These are phyloP conservation scores for Tenthredo scrophulariae DNA, from an alignment of 2,888 invertebrate species.

Conservation along the genomic window DNA sequence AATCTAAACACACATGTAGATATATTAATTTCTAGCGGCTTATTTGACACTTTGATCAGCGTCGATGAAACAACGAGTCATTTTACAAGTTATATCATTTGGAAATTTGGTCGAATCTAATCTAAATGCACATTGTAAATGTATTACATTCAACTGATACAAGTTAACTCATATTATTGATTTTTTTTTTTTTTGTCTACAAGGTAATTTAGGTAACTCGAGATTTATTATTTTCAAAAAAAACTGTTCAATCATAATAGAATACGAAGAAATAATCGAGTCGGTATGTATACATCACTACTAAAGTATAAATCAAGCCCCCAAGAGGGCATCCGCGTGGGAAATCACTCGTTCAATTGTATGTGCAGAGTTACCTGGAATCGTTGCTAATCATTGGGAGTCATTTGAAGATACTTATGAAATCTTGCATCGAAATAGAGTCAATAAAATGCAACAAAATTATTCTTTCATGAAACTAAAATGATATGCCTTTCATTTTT, in stretches of 20 bases:
- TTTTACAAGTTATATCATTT: not conserved
- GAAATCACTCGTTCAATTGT: not conserved
- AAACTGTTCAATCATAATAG: not conserved
- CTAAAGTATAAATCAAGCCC: not conserved
- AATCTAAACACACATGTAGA: too few relatives aligned
- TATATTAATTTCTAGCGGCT: too few relatives aligned
- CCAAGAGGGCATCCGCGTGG: not conserved
- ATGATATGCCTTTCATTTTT: not conserved
- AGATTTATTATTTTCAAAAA: not conserved
- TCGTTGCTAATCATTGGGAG: not conserved
- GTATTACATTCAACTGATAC: not conserved
- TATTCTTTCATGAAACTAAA: not conserved
- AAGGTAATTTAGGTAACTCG: not conserved
- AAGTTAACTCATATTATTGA: not conserved
- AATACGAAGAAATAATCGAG: not conserved
- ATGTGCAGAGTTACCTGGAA: not conserved
- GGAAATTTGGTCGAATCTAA: not conserved
- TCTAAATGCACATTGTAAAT: too few relatives aligned
- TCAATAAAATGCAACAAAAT: not conserved
- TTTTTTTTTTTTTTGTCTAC: not conserved
- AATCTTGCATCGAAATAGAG: not conserved
- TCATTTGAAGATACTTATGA: not conserved
- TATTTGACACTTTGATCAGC: too few relatives aligned
- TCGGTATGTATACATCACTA: not conserved
- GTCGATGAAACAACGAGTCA: too few relatives aligned